phyloP scores from a whole-genome alignment of 2,113 vertebrate genomes.

The Ageneiosus marmoratus region DNA sequence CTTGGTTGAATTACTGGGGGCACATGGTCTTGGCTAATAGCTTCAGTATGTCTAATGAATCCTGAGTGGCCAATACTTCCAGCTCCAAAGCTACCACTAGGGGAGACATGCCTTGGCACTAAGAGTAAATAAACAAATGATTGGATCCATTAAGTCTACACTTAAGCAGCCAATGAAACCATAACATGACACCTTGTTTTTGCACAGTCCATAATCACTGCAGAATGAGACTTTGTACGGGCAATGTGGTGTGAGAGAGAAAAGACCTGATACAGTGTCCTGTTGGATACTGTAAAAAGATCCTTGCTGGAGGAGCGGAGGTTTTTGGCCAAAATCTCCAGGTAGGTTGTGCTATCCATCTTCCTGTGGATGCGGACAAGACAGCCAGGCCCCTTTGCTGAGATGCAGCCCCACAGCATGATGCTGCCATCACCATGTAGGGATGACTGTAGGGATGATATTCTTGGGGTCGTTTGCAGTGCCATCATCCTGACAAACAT shows the following conservation, averaged over 20 bases:
- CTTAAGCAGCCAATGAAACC: slow-evolving; percentile 16
- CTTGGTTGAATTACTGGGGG: slow-evolving; percentile 42
- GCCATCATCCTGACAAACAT: too few species aligned
- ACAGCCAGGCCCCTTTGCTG: too few species aligned
- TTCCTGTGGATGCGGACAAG: too few species aligned
- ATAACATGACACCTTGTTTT: slow-evolving; percentile 48
- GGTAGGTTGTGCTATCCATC: too few species aligned
- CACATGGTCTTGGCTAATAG: slow-evolving; percentile 53
- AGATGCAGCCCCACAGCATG: too few species aligned
- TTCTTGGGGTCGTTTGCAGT: too few species aligned
- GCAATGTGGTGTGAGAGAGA: slow-evolving; percentile 10
- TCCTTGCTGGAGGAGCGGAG: too few species aligned
- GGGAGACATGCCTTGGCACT: slow-evolving; percentile 38
- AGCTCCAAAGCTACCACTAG: slow-evolving; percentile 15
- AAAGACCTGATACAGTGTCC: not conserved
- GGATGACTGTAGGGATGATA: too few species aligned
- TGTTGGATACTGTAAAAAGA: too few species aligned
- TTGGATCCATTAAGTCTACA: slow-evolving; percentile 41
- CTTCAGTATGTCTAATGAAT: slow-evolving; percentile 57
- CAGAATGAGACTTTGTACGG: not conserved
- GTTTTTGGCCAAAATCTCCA: too few species aligned
- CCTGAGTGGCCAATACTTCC: slow-evolving; percentile 43
- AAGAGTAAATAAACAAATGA: slow-evolving; percentile 52
- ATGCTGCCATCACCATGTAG: too few species aligned
- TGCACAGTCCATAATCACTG: slow-evolving; percentile 38